phyloP scores from a whole-genome alignment of 2,888 invertebrate genomes.

The Psylliodes chrysocephalus region DNA sequence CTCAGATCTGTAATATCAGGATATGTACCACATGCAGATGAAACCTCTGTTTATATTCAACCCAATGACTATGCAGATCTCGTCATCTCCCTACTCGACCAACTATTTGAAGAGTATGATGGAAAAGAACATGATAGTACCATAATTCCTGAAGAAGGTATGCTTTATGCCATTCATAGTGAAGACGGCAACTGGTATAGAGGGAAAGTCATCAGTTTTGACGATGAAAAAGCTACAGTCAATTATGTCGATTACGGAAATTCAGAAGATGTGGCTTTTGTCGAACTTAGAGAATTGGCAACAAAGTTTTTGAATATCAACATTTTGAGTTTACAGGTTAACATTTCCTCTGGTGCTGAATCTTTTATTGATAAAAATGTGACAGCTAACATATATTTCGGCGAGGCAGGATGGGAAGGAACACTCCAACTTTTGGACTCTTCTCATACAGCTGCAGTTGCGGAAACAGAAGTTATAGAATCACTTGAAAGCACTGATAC shows the following conservation, averaged over 20 bases:
- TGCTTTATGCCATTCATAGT: constrained; percentile 69
- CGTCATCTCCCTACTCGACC: constrained; percentile 64
- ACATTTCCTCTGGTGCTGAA: constrained; percentile 53
- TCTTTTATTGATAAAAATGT: constrained; percentile 67
- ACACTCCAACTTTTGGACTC: constrained; percentile 33
- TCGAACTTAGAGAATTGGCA: constrained; percentile 50
- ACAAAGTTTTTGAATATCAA: constrained; percentile 53
- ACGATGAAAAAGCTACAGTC: constrained; percentile 66
- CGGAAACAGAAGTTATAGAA: constrained; percentile 1
- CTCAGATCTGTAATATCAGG: constrained; percentile 70
- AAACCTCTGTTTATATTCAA: constrained; percentile 74
- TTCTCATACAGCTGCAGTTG: not conserved
- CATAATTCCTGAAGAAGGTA: constrained; percentile 64
- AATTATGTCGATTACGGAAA: constrained; percentile 80
- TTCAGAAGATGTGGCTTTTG: constrained; percentile 67
- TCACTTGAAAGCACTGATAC: constrained; percentile 3
- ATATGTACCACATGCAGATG: constrained; percentile 69
- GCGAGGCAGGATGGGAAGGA: constrained; percentile 67
- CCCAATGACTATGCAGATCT: constrained; percentile 64
- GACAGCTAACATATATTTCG: constrained; percentile 67
- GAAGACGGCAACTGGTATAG: constrained; percentile 79
- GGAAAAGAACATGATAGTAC: constrained; percentile 59
- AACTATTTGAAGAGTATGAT: constrained; percentile 71
- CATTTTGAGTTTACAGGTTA: constrained; percentile 55
- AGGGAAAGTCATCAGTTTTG: constrained; percentile 66